Evolutionary conservation across 2,113 vertebrate species (phyloP).

Genomic region (Heliornis fulica): DNA sequence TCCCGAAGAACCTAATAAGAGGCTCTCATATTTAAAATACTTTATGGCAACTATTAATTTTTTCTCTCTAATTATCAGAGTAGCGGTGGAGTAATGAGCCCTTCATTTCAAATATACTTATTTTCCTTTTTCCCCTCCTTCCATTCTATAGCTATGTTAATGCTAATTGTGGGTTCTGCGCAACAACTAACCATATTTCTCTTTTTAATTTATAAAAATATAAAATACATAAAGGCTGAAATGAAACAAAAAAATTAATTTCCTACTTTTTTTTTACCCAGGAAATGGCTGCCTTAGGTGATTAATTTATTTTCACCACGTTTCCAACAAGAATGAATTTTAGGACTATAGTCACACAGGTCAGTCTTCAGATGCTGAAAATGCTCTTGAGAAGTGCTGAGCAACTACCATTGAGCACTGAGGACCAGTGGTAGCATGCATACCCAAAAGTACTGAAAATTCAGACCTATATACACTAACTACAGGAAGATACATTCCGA

Average conservation of each 20-base stretch:
- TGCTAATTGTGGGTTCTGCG: neutral
- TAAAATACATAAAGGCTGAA: neutral
- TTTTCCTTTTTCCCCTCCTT: neutral
- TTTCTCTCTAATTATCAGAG: conserved; percentile 50
- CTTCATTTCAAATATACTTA: conserved; percentile 18
- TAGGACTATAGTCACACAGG: neutral
- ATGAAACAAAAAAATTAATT: neutral
- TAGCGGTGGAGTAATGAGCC: neutral
- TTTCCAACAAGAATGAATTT: neutral
- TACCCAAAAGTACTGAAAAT: neutral
- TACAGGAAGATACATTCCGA: neutral
- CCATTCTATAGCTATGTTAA: neutral
- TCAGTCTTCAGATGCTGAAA: neutral
- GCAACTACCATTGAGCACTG: neutral
- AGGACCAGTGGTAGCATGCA: neutral
- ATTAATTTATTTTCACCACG: neutral
- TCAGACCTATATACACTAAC: neutral
- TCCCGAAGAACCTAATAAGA: conserved; percentile 59
- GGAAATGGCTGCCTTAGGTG: neutral
- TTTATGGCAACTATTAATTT: conserved; percentile 56
- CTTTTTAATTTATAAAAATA: neutral
- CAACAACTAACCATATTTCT: neutral
- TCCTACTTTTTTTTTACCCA: neutral
- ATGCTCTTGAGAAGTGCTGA: neutral
- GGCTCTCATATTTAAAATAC: conserved; percentile 54